Base-by-base conservation (phyloP, 2,797 vertebrate species). In the Neomorphus geoffroyi region DNA sequence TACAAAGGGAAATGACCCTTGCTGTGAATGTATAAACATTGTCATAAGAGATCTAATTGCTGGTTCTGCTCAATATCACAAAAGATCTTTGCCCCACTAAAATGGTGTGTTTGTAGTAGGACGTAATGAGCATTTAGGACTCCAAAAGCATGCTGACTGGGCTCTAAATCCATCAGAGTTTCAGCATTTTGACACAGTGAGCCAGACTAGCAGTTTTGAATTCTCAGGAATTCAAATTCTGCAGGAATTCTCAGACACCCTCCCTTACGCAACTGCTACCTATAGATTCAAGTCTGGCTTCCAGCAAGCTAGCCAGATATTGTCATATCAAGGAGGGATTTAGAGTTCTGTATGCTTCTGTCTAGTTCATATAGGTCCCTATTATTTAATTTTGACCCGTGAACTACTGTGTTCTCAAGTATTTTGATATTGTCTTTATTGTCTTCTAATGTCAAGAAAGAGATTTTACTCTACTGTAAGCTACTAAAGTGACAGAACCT, bases 11-110 rank as follows among this genome's bases (percentile, higher is more conserved):
- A 96, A 88, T 0, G 3, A 86, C 57, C 18, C 80, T 87, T 96
- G 83, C 69, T 94, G 80, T 67, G 92, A 91, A 94, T 67, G 84
- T 18, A 81, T 86, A 95, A 96, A 93, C 61, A 81, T 83, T 78
- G 53, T 92, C 56, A 74, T 90, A 80, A 78, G 39, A 51, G 53
- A 58, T 80, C 73, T 83, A 62, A 86, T 88, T 93, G 83, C 91
- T 91, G 18, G 32, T 84, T 96, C 92, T 95, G 82, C n/a, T 94
- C 46, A 80, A 15, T 37, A 81, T 95, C 87, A 91, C 35, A 70
- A 65, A 85, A 78, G 35, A 30, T 72, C 37, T 86, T 90, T 80
- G 13, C 79, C 56, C 27, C 23, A 64, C 35, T 80, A 83, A 95
- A 94, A 86, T 7, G 6, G 10, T 62, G 43, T 9, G 9, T 56